Conservation (phyloP, 2,888 invertebrate species). For the Lasiommata megera region DNA sequence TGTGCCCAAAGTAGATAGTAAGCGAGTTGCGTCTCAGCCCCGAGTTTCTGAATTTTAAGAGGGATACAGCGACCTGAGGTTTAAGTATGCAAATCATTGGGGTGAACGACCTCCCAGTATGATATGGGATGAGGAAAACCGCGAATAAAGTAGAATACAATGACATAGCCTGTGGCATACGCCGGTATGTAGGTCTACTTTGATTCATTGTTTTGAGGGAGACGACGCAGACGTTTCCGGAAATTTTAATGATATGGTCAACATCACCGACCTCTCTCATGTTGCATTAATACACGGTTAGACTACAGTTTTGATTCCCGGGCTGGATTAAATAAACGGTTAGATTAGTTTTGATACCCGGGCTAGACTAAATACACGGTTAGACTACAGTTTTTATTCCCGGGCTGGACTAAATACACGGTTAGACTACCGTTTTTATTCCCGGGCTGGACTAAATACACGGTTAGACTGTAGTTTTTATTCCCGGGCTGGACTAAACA, state of each 20-base stretch:
- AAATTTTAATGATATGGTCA: not conserved
- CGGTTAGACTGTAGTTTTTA: too few species aligned
- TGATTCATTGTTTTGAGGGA: constrained; percentile 5
- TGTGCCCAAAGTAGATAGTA: constrained; percentile 12
- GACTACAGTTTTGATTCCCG: too few species aligned
- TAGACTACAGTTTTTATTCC: too few species aligned
- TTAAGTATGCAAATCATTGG: constrained; percentile 30
- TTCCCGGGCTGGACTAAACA: too few species aligned
- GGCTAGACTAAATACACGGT: too few species aligned
- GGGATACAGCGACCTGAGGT: constrained; percentile 18
- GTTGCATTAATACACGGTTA: too few species aligned
- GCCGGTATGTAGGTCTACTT: not conserved
- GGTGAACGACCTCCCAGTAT: constrained; percentile 27
- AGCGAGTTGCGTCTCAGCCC: not conserved
- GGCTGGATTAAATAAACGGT: too few species aligned
- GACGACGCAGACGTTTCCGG: not conserved
- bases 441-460: too few species aligned
- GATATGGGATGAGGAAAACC: constrained; percentile 28
- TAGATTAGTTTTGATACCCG: too few species aligned
- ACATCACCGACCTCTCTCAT: not conserved
- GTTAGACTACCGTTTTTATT: too few species aligned
- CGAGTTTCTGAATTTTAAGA: constrained; percentile 29
- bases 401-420: too few species aligned
- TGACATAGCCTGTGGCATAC: constrained; percentile 8
- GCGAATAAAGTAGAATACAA: constrained; percentile 25